A percentile compares a stretch with the other conserved stretches of the same genome.
Conservation (phyloP, 2,797 vertebrate species). For the Coendou prehensilis region DNA sequence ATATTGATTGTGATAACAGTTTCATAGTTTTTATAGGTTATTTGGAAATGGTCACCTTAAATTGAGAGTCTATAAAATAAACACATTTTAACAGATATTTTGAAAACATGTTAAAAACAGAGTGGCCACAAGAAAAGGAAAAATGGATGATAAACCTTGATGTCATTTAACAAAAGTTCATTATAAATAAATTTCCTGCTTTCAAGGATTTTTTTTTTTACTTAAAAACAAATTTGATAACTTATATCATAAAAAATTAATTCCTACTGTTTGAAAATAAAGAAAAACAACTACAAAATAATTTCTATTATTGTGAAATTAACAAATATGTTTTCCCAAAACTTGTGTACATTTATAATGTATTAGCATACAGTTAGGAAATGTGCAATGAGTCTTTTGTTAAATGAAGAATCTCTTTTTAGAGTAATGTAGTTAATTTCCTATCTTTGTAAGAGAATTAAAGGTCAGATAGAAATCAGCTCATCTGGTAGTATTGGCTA, state of each 20-base stretch:
- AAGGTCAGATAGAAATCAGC: not conserved
- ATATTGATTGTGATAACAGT: conserved; percentile 81
- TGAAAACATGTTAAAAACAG: conserved; percentile 63
- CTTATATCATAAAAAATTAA: conserved; percentile 53
- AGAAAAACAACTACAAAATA: conserved; percentile 12
- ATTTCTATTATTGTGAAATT: conserved; percentile 44
- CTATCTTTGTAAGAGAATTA: conserved; percentile 43
- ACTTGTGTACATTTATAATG: not conserved
- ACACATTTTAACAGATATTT: conserved; percentile 58
- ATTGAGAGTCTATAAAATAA: conserved; percentile 78
- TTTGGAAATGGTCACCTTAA: conserved; percentile 75
- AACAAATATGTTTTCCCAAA: conserved; percentile 11
- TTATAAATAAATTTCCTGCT: conserved; percentile 42
- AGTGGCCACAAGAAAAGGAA: conserved; percentile 55
- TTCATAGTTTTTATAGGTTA: conserved; percentile 77
- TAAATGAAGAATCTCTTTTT: conserved; percentile 55
- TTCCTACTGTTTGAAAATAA: conserved; percentile 53
- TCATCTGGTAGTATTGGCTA: not conserved
- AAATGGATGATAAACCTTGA: not conserved
- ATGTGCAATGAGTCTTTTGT: not conserved
- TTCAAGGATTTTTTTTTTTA: conserved; percentile 8
- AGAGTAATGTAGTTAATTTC: conserved; percentile 37
- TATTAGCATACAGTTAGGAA: not conserved
- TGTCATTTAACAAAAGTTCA: conserved; percentile 44
- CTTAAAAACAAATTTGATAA: conserved; percentile 63